phyloP scores from a whole-genome alignment of 2,113 vertebrate species.

The Cynopterus brachyotis region DNA sequence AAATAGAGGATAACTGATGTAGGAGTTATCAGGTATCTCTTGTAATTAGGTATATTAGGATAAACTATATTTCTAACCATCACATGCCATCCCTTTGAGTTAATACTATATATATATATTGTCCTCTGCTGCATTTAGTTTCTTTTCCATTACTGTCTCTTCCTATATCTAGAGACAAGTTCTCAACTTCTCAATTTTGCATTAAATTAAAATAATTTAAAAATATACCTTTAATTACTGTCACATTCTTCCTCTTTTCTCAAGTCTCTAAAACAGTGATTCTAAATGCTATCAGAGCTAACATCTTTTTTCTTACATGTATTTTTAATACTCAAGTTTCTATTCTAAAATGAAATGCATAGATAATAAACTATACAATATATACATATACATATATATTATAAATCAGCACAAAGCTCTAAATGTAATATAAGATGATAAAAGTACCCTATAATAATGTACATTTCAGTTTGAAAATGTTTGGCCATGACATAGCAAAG shows the following conservation, averaged over 20 bases:
- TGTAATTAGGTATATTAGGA: neutral
- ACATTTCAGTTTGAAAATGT: conserved; percentile 3
- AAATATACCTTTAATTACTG: neutral
- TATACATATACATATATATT: neutral
- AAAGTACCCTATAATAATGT: neutral
- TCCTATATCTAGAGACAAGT: neutral
- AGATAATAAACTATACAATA: neutral
- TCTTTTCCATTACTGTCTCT: neutral
- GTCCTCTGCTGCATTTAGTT: neutral
- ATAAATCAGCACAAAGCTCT: neutral
- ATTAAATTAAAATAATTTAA: conserved; percentile 25
- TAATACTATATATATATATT: neutral
- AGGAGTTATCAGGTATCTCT: neutral
- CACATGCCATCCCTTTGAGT: neutral
- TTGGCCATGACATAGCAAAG: neutral
- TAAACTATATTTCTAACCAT: neutral
- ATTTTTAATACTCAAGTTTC: neutral
- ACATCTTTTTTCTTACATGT: conserved; percentile 6
- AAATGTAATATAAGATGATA: neutral
- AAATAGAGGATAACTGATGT: neutral
- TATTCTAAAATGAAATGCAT: neutral
- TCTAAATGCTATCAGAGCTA: neutral
- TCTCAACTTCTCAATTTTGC: neutral
- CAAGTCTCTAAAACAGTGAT: neutral
- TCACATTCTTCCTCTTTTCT: conserved; percentile 21